Conservation (phyloP, 2,113 vertebrate species). For the Castor canadensis region DNA sequence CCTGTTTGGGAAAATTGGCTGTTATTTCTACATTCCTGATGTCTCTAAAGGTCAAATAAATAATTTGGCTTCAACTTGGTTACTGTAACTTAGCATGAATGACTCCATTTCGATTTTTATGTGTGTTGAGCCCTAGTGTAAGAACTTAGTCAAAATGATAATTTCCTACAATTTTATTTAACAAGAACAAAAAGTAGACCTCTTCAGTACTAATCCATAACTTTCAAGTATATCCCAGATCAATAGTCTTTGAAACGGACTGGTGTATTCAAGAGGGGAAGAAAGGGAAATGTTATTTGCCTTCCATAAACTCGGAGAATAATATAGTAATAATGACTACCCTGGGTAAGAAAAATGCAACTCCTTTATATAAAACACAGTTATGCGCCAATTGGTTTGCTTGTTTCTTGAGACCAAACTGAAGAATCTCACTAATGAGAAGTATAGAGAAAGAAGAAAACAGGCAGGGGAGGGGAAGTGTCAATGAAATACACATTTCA, state of each 20-base stretch:
- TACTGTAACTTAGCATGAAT: neutral
- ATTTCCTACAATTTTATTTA: neutral
- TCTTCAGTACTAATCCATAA: neutral
- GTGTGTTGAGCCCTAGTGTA: neutral
- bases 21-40: neutral
- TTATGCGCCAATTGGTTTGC: neutral
- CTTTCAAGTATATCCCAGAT: neutral
- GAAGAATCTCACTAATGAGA: neutral
- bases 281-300: neutral
- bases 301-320: neutral
- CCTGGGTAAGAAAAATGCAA: neutral
- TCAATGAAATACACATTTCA: neutral
- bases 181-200: neutral
- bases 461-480: neutral
- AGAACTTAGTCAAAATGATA: neutral
- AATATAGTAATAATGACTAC: neutral
- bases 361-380: too few relatives aligned
- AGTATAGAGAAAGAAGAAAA: neutral
- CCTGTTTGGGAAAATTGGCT: neutral
- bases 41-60: neutral
- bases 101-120: neutral
- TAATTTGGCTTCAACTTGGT: neutral
- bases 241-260: neutral
- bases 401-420: neutral
- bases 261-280: neutral